Base-by-base conservation (phyloP, 2,797 vertebrate species). In the Toxotes lorentzi region DNA sequence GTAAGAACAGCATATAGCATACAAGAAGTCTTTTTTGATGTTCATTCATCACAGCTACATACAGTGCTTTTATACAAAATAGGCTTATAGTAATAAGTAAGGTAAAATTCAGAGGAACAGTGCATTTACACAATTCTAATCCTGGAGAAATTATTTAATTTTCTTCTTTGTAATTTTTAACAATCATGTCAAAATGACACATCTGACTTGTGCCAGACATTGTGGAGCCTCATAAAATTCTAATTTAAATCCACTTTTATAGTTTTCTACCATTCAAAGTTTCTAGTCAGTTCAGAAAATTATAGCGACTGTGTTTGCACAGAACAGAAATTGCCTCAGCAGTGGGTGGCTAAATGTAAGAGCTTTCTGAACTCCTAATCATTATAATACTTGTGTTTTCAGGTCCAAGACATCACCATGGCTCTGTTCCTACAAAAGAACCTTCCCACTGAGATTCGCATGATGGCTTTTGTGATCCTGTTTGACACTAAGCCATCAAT, bases 341-440 rank as follows among this genome's bases (percentile, higher is more conserved):
- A 63, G n/a, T 21, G 21, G 61, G 27, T 24, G 34, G 34, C 19
- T 79, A 12, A 47, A 64, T 45, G 4, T 40, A 13, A 2, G 16
- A 56, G 45, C 1, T 27, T 45, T 76, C 45, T 70, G 1, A 51
- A 23, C 34, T 50, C 2, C 19, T 34, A 16, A 23, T 65, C 7
- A 3, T 63, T 59, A 32, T 19, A 40, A 30, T 27, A 5, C 41
- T 51, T 81, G 4, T 66, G 24, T 86, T 78, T 58, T 72, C 73
- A 98, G 97, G 95, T 97, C n/a, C 97, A 97, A 86, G 94, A 95
- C 6, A 90, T 95, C 66, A 92, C 95, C 57, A 75, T 96, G 51
- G 90, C 88, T 59, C 75, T 97, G 71, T 95, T 96, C 50, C 81
- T 95, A 75, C 92, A 97, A 2, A 92, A 64, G 65, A 86, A 87